Evolutionary conservation across 2,797 vertebrate species (phyloP).

Genomic region (Typhlichthys subterraneus): DNA sequence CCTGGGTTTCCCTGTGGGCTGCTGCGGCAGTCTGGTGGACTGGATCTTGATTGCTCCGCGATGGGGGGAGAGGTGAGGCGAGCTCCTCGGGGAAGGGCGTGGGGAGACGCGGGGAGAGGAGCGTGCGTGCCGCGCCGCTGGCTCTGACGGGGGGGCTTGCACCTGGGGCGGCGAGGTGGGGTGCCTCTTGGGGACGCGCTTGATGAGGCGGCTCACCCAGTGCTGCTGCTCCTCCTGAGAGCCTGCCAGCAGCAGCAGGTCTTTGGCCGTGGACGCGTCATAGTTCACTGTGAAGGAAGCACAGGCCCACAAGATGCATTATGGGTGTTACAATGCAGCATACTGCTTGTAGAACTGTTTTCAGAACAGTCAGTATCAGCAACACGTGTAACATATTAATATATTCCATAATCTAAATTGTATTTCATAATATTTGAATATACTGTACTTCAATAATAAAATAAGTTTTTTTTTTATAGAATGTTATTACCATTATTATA

Average conservation of each 20-base stretch:
- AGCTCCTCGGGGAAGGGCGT: conserved; percentile 51
- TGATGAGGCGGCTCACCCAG: conserved; percentile 93
- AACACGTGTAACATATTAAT: too few species aligned
- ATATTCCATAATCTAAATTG: too few species aligned
- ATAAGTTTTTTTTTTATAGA: too few species aligned
- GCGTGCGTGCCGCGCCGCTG: background rate
- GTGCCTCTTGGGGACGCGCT: conserved; percentile 92
- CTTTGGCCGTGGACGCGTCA: conserved; percentile 94
- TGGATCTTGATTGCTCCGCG: conserved; percentile 88
- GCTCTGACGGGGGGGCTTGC: conserved; percentile 19
- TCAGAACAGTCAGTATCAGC: too few species aligned
- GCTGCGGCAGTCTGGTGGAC: conserved; percentile 80
- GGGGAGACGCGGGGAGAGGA: conserved; percentile 62
- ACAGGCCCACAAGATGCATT: conserved; percentile 2
- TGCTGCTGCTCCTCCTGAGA: conserved; percentile 92
- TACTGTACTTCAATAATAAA: too few species aligned
- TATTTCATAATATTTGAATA: too few species aligned
- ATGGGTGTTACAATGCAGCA: too few species aligned
- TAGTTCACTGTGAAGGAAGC: conserved; percentile 83
- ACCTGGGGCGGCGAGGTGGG: conserved; percentile 50
- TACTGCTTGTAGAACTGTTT: too few species aligned
- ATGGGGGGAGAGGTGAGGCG: conserved; percentile 66
- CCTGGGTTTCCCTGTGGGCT: conserved; percentile 85
- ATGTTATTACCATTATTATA: too few species aligned
- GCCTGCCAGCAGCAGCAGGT: conserved; percentile 89